Evolutionary conservation across 2,888 invertebrate species (phyloP).

Genomic region (Mycalesis mineus): DNA sequence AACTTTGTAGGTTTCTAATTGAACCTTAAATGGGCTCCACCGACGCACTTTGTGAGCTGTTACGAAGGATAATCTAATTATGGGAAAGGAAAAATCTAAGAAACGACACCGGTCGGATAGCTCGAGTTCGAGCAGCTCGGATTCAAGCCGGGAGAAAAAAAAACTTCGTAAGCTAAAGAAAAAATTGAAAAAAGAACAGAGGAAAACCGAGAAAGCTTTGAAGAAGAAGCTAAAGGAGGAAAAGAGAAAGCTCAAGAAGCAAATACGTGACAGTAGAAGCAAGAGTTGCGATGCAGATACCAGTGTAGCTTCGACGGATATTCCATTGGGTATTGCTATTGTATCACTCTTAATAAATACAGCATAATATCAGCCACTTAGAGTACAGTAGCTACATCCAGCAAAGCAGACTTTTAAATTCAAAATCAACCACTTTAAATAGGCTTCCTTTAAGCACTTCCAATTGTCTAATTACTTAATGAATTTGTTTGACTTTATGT

Average conservation of each 20-base stretch:
- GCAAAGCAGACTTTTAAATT: too few relatives aligned
- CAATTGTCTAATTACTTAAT: too few relatives aligned
- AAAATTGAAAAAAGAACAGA: conserved; percentile 75
- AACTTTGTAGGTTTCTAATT: not conserved
- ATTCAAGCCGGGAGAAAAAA: conserved; percentile 68
- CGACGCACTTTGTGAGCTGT: not conserved
- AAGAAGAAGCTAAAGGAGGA: conserved; percentile 74
- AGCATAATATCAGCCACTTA: too few relatives aligned
- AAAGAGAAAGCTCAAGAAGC: conserved; percentile 60
- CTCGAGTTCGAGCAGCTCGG: conserved; percentile 65
- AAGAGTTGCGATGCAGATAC: conserved; percentile 40
- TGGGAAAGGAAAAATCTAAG: conserved; percentile 69
- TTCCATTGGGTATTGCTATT: conserved; percentile 59
- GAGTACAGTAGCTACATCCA: too few relatives aligned
- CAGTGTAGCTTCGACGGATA: conserved; percentile 52
- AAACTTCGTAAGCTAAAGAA: conserved; percentile 76
- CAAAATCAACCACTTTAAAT: too few relatives aligned
- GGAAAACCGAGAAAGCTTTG: conserved; percentile 71
- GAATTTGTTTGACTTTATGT: too few relatives aligned
- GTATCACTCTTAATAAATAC: too few relatives aligned
- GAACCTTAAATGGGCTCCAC: not conserved
- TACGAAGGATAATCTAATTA: conserved; percentile 24
- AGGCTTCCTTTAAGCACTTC: too few relatives aligned
- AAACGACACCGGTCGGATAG: conserved; percentile 53
- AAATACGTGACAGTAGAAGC: conserved; percentile 40